Percentiles rank a stretch among this genome's conserved stretches.
Evolutionary conservation across 2,113 vertebrate genomes (phyloP).

Genomic region (Felis catus): DNA sequence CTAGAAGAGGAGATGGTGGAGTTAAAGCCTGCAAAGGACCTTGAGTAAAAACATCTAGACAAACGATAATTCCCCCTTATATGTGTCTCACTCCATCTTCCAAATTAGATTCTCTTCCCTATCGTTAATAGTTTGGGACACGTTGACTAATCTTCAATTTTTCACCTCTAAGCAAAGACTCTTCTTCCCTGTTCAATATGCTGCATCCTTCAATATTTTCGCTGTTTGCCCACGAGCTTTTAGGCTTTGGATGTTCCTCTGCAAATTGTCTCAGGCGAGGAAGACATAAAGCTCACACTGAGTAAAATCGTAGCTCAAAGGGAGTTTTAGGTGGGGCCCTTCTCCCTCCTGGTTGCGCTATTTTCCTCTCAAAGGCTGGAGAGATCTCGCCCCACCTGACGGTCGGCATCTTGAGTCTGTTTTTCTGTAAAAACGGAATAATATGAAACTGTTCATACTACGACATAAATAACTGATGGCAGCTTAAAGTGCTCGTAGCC

Average conservation of each 20-base stretch:
- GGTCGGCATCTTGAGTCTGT: not conserved
- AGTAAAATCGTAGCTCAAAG: not conserved
- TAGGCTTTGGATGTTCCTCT: not conserved
- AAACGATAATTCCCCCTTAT: not conserved
- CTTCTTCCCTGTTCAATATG: not conserved
- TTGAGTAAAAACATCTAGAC: not conserved
- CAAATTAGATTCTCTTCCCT: not conserved
- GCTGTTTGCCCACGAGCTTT: not conserved
- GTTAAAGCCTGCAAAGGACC: not conserved
- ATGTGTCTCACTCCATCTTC: not conserved
- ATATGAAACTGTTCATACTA: not conserved
- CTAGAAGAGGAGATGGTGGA: no score
- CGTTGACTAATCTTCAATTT: not conserved
- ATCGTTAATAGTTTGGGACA: not conserved
- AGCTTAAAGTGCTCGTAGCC: not conserved
- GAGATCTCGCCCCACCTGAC: not conserved
- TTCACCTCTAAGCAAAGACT: not conserved
- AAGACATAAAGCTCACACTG: not conserved
- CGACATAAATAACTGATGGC: not conserved
- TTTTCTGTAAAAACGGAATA: slow-evolving; percentile 37
- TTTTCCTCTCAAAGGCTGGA: not conserved
- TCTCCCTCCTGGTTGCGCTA: not conserved
- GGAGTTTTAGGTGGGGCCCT: not conserved
- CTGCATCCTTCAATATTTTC: not conserved
- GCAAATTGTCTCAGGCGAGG: not conserved